A percentile compares a stretch with the other conserved stretches of the same genome.
Evolutionary conservation across 2,797 vertebrate genomes (phyloP).

Genomic region (Sebastes wilsoni): DNA sequence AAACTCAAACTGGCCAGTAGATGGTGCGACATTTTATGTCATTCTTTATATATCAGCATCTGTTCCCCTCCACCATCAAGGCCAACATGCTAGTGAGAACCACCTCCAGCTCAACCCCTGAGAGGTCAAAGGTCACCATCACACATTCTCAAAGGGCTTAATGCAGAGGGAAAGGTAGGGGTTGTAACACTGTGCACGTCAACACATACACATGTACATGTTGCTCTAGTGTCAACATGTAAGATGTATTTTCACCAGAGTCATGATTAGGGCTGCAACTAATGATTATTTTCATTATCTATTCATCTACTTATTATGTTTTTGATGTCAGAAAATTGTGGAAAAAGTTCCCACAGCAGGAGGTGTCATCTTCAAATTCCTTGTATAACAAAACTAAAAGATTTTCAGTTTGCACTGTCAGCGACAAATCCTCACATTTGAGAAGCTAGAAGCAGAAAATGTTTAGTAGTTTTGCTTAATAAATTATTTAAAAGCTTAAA

Average conservation of each 20-base stretch:
- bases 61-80: neutral
- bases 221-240: neutral
- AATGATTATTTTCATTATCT: neutral
- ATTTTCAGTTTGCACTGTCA: neutral
- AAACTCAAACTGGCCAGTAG: neutral
- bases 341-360: neutral
- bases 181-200: neutral
- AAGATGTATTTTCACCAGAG: neutral
- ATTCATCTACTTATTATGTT: neutral
- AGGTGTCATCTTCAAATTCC: neutral
- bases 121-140: slow-evolving; percentile 39
- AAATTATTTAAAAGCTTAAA: neutral
- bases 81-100: slow-evolving; percentile 21
- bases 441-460: neutral
- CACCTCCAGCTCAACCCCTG: slow-evolving; percentile 46
- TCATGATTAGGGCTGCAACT: neutral
- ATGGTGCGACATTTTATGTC: neutral
- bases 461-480: neutral
- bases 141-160: slow-evolving; percentile 60
- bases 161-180: slow-evolving; percentile 14
- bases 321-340: neutral
- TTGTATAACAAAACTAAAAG: neutral
- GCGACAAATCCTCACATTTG: neutral
- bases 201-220: neutral
- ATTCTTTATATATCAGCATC: slow-evolving; percentile 13